Evolutionary conservation across 2,797 vertebrate species (phyloP).

Genomic region (Numenius phaeopus): DNA sequence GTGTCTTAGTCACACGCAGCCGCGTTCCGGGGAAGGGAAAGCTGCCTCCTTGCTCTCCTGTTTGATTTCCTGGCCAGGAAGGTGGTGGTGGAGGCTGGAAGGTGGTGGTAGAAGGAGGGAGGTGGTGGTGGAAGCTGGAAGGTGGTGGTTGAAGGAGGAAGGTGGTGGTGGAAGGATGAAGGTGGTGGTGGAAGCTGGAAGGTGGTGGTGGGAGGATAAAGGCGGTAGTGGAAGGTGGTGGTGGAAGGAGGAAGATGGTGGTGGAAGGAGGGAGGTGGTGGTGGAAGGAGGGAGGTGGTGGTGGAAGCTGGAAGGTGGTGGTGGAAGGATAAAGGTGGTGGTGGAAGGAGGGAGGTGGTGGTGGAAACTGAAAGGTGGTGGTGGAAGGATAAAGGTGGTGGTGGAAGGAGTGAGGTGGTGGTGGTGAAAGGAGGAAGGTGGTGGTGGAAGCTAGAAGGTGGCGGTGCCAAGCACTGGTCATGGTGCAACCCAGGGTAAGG

Average conservation of each 20-base stretch:
- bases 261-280: too few relatives aligned
- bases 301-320: not conserved
- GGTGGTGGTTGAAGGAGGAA: not conserved
- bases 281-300: too few relatives aligned
- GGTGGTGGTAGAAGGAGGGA: not conserved
- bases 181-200: not conserved
- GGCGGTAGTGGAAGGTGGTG: not conserved
- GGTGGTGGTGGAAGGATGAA: too few relatives aligned
- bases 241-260: not conserved
- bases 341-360: not conserved
- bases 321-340: not conserved
- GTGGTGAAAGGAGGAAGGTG: too few relatives aligned
- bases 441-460: not conserved
- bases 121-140: not conserved
- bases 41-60: not conserved
- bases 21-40: not conserved
- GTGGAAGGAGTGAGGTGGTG: not conserved
- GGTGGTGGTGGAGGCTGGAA: not conserved
- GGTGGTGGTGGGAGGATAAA: not conserved
- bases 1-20: not conserved
- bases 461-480: rapidly evolving
- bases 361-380: not conserved
- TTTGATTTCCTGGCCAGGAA: not conserved
- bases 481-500: rapidly evolving
- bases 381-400: not conserved